Conservation (phyloP, 2,888 invertebrate genomes). For the Agrotis clavis region DNA sequence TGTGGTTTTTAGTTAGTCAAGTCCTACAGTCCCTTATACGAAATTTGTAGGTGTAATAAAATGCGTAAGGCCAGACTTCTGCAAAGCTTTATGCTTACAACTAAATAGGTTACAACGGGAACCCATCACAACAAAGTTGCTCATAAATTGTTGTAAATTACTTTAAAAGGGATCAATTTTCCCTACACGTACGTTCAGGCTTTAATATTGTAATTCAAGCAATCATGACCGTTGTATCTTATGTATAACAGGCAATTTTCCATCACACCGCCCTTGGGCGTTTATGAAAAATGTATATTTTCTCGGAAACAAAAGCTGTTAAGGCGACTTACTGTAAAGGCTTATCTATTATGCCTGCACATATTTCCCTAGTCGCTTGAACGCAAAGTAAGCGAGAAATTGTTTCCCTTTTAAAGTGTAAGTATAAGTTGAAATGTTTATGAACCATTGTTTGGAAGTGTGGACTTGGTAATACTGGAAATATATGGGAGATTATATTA, state of each 20-base stretch:
- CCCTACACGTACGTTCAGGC: slow-evolving; percentile 65
- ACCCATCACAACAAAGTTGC: slow-evolving; percentile 65
- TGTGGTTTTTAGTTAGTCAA: no score
- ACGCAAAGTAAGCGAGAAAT: slow-evolving; percentile 88
- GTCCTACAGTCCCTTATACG: no score
- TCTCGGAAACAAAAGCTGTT: slow-evolving; percentile 86
- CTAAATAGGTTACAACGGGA: slow-evolving; percentile 48
- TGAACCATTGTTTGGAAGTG: slow-evolving; percentile 71
- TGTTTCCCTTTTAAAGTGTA: slow-evolving; percentile 82
- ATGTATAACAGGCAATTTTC: slow-evolving; percentile 82
- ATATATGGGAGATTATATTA: slow-evolving; percentile 19
- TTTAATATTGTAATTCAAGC: slow-evolving; percentile 73
- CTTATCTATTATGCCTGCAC: slow-evolving; percentile 84
- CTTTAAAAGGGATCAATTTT: slow-evolving; percentile 80
- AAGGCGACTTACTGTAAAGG: slow-evolving; percentile 82
- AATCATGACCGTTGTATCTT: slow-evolving; percentile 78
- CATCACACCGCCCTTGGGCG: slow-evolving; percentile 70
- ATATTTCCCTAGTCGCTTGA: slow-evolving; percentile 83
- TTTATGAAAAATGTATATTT: slow-evolving; percentile 85
- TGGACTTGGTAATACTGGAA: slow-evolving; percentile 31
- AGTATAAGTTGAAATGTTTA: slow-evolving; percentile 74
- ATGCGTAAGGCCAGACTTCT: not conserved
- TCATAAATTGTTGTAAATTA: slow-evolving; percentile 76
- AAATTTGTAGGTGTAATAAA: not conserved
- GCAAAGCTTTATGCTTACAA: not conserved